Conservation (phyloP, 1,140 invertebrate species). For the Penaeus vannamei region DNA sequence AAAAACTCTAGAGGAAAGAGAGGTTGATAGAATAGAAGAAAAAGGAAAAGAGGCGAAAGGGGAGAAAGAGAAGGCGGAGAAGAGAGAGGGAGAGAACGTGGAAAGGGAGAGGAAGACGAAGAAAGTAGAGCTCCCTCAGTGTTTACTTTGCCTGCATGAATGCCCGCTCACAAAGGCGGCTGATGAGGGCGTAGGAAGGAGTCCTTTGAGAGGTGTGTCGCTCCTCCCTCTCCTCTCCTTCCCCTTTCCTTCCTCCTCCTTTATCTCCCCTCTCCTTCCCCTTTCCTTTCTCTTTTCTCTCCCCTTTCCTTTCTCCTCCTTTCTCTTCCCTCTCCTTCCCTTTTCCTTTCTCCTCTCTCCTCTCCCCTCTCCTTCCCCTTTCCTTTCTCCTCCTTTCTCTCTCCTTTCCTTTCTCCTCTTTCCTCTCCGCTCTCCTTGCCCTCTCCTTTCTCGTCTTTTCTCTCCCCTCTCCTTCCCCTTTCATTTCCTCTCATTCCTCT, state of each 20-base stretch:
- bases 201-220: not conserved
- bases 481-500: too few relatives aligned
- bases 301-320: not conserved
- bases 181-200: too few relatives aligned
- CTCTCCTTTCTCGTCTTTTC: too few relatives aligned
- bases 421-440: not conserved
- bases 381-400: not conserved
- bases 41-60: not conserved
- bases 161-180: too few relatives aligned
- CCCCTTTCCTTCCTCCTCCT: not conserved
- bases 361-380: not conserved
- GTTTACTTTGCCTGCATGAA: too few relatives aligned
- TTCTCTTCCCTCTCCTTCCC: not conserved
- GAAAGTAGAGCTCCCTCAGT: too few relatives aligned
- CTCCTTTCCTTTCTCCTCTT: not conserved
- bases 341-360: not conserved
- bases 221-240: not conserved
- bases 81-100: constrained; percentile 33
- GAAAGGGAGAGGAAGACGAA: not conserved
- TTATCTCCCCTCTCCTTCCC: not conserved
- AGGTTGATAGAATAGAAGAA: too few relatives aligned
- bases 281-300: not conserved
- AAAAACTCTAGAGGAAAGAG: too few relatives aligned
- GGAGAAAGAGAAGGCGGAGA: not conserved
- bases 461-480: too few relatives aligned